Conservation (phyloP, 1,140 invertebrate species). For the Heterodera carotae region DNA sequence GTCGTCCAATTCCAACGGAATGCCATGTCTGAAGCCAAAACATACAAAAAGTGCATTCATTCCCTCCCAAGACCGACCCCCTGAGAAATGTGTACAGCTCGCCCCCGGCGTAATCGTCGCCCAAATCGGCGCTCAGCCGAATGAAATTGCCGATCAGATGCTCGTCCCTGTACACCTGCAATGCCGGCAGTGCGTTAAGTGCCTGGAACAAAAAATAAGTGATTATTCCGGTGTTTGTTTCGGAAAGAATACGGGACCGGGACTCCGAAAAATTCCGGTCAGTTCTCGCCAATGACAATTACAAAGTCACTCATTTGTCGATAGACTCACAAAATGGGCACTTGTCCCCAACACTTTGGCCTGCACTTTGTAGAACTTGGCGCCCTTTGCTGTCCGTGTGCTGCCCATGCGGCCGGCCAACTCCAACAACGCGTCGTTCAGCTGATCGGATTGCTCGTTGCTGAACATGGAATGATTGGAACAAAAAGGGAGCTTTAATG, state of each 20-base stretch:
- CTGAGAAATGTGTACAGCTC: slow-evolving; percentile 29
- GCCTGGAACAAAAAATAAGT: slow-evolving; percentile 69
- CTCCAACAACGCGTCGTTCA: slow-evolving; percentile 50
- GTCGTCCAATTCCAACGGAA: slow-evolving; percentile 15
- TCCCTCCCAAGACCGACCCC: slow-evolving; percentile 15
- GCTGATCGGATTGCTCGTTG: slow-evolving; percentile 14
- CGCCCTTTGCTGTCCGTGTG: slow-evolving; percentile 15
- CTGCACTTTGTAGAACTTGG: slow-evolving; percentile 51
- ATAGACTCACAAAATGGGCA: slow-evolving; percentile 45
- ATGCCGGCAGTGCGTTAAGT: slow-evolving; percentile 82
- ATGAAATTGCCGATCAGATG: slow-evolving; percentile 91
- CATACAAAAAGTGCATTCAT: too few relatives aligned
- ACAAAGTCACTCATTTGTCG: not conserved
- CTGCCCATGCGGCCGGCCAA: slow-evolving; percentile 20
- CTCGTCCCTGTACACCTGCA: slow-evolving; percentile 85
- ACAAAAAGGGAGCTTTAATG: too few relatives aligned
- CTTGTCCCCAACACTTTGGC: slow-evolving; percentile 40
- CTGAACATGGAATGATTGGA: slow-evolving; percentile 14
- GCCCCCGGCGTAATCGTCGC: slow-evolving; percentile 79
- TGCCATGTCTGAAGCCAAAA: slow-evolving; percentile 30
- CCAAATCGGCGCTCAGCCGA: slow-evolving; percentile 80
- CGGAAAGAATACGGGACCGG: too few relatives aligned
- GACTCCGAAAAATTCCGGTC: too few relatives aligned
- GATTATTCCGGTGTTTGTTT: too few relatives aligned
- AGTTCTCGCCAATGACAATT: not conserved